Base-by-base conservation (phyloP, 2,797 vertebrate species). In the Acanthurus leucopareius region DNA sequence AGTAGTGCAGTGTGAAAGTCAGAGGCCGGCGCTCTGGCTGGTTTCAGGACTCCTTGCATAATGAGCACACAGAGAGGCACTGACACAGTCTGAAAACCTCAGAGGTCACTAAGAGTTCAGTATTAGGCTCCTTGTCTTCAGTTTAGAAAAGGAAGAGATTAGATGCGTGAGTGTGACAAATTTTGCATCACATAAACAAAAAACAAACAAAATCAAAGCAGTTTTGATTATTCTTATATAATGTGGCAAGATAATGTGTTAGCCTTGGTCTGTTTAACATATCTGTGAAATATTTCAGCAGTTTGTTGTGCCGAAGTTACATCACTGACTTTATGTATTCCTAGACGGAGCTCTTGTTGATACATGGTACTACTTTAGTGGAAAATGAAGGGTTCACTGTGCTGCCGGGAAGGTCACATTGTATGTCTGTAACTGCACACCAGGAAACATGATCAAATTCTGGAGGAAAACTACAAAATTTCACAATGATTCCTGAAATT, bases 211-310 rank as follows among this genome's bases (percentile, higher is more conserved):
- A 8, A 56, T 42, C 6, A 42, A 22, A 56, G n/a, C 4, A 3
- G 19, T 61, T 73, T 54, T 22, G 19, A 56, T 17, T 48, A 13
- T 52, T 62, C 47, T 74, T 45, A 20, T 15, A 76, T 49, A 35
- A 72, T 54, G 65, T 63, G 17, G 54, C 13, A 35, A 49, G 53
- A 62, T 82, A 32, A 74, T 68, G 47, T 45, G 67, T 76, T 69
- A 22, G 45, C 42, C 84, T 83, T 77, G 77, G 60, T 70, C 52
- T n/a, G 5, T 86, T 87, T 47, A 69, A 80, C 83, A 78, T 22
- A 59, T 77, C 61, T 47, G 71, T 91, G 88, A 70, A 76, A 86
- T n/a, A 83, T 81, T 82, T 87, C 57, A 69, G 71, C 56, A 44
- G 76, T 66, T 75, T 48, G 75, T 90, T 82, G 28, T 84, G 83